Evolutionary conservation across 2,113 vertebrate genomes (phyloP).

Genomic region (Cepphus grylle): DNA sequence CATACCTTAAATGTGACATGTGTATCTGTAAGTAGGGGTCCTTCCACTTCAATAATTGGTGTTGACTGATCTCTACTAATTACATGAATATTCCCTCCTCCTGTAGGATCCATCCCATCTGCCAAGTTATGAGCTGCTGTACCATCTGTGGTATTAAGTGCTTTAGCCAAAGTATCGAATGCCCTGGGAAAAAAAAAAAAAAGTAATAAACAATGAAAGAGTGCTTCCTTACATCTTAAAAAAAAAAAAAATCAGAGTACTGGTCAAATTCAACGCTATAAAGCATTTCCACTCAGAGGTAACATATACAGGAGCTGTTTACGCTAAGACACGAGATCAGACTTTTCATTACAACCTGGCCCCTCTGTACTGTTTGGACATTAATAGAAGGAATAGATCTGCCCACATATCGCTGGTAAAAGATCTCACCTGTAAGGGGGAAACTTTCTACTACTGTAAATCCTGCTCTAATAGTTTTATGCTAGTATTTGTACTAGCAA

Average conservation of each 20-base stretch:
- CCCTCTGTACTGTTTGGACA: background rate
- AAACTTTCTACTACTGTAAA: background rate
- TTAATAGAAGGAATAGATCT: background rate
- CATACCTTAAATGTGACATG: slow-evolving; percentile 94
- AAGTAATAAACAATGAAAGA: background rate
- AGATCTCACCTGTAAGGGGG: background rate
- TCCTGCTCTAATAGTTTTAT: background rate
- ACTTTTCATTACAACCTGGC: background rate
- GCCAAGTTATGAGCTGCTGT: slow-evolving; percentile 74
- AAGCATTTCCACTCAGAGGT: background rate
- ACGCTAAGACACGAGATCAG: background rate
- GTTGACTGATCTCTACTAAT: slow-evolving; percentile 96
- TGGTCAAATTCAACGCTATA: background rate
- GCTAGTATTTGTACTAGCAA: background rate
- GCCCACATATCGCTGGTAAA: background rate
- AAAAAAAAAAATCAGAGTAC: background rate
- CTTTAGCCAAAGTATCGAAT: slow-evolving; percentile 98
- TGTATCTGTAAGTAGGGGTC: slow-evolving; percentile 94
- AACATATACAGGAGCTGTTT: background rate
- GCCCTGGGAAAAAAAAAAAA: slow-evolving; percentile 76
- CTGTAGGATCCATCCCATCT: slow-evolving; percentile 79
- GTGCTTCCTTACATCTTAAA: background rate
- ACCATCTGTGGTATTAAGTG: slow-evolving; percentile 87
- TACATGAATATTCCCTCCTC: slow-evolving; percentile 90
- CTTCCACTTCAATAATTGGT: slow-evolving; percentile 97